Evolutionary conservation across 23 tunicate species (phyloP), one percentile per base, ranked within the genome.

Genomic region (Oikopleura vanhoeffeni): DNA sequence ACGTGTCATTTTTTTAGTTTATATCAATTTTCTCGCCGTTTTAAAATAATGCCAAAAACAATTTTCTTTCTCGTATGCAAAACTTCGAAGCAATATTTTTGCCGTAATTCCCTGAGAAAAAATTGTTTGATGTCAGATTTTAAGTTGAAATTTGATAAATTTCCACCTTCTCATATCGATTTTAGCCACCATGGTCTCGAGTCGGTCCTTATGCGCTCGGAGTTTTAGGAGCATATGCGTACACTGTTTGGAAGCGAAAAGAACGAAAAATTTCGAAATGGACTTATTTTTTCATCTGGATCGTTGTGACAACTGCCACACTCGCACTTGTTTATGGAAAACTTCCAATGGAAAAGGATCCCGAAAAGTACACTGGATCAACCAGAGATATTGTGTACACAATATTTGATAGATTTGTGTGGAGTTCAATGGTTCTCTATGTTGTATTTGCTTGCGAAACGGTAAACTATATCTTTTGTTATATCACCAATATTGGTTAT

Each of bases 391-490:
- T 71, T 2, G 32, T 71, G 34, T 71, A 71, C 35, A 71, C 32
- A 32, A 30, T 32, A 18, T 32, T 71, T 30, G 79, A 71, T 38
- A 28, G 79, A 4, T 13, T 24, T 13, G 35, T 71, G 35, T 71
- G 79, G 79, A 2, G 36, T 18, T 2, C 38, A 71, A 30, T 4
- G 27, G 79, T 71, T 71, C 32, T 13, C 34, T 71, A 18, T 71
- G 79, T 71, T 71, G 34, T 71, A 18, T 71, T 71, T 32, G 79
- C 79, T 2, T 71, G 79, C 79, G 79, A 71, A 71, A 71, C 35
- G 79, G 79, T 71, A 71, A 71, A 32, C 38, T 71, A 13, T 71
- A 2, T 32, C 79, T n/a, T n/a, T n/a, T n/a, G n/a, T n/a, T n/a
- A n/a, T n/a, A n/a, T n/a, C n/a, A n/a, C n/a, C n/a, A n/a, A n/a